phyloP scores from a whole-genome alignment of 2,888 invertebrate genomes.

The Hypercompe scribonia region DNA sequence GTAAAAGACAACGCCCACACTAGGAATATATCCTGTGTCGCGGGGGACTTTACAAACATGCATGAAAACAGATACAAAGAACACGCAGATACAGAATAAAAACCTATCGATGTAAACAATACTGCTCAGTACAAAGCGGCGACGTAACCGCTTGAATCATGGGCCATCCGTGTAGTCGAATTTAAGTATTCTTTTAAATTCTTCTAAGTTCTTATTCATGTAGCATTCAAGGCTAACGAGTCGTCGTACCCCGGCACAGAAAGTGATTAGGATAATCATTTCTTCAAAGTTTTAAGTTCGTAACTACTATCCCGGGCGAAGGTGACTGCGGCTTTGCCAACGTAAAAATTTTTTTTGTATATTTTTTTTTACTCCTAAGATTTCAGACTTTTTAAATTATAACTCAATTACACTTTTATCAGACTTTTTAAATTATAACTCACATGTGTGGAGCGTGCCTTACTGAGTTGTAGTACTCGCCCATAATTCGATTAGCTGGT shows the following conservation, averaged over 20 bases:
- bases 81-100: background rate
- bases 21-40: no score
- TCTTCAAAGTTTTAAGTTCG: background rate
- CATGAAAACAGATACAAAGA: background rate
- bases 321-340: no score
- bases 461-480: slow-evolving; percentile 16
- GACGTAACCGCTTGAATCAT: no score
- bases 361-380: no score
- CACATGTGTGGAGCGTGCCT: slow-evolving; percentile 9
- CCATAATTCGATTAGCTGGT: slow-evolving; percentile 45
- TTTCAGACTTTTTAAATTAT: no score
- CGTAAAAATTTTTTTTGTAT: no score
- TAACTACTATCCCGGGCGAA: background rate
- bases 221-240: background rate
- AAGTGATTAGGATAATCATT: background rate
- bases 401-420: background rate
- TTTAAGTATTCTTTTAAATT: background rate
- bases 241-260: background rate
- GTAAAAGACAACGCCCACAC: no score
- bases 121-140: no score
- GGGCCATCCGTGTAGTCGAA: no score
- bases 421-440: background rate
- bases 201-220: no score
- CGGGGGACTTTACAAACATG: no score
- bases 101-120: no score